phyloP scores from a whole-genome alignment of 2,888 invertebrate species.

The Xanthorhoe spadicearia region DNA sequence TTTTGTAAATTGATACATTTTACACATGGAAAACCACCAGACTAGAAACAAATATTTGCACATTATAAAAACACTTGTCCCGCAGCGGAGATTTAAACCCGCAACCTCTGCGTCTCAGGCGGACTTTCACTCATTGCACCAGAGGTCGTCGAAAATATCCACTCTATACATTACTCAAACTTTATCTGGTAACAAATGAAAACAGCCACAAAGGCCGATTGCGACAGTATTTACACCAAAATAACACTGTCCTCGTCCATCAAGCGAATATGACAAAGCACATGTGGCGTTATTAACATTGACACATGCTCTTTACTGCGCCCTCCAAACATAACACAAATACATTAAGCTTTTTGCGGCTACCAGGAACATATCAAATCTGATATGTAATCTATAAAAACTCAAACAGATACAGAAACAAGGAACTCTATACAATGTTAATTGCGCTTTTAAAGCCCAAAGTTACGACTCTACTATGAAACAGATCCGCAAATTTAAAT shows the following conservation, averaged over 20 bases:
- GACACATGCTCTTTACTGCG: neutral
- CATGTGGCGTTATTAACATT: neutral
- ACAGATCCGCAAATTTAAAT: neutral
- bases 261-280: neutral
- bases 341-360: neutral
- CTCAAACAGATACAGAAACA: neutral
- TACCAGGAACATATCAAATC: conserved; percentile 4
- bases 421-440: conserved; percentile 12
- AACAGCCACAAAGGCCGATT: neutral
- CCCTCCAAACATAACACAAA: neutral
- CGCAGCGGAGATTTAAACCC: too few species aligned
- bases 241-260: neutral
- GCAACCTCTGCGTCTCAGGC: too few species aligned
- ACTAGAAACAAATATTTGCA: too few species aligned
- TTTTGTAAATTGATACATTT: too few species aligned
- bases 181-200: too few species aligned
- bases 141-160: too few species aligned
- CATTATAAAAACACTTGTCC: neutral
- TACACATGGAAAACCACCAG: too few species aligned
- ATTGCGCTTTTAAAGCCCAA: neutral
- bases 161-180: too few species aligned
- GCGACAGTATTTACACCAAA: neutral
- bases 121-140: too few species aligned
- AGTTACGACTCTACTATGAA: conserved; percentile 1
- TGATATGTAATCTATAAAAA: neutral